These are phyloP conservation scores for Sisyra nigra DNA, from an alignment of 2,888 invertebrate species.

Conservation along the genomic window DNA sequence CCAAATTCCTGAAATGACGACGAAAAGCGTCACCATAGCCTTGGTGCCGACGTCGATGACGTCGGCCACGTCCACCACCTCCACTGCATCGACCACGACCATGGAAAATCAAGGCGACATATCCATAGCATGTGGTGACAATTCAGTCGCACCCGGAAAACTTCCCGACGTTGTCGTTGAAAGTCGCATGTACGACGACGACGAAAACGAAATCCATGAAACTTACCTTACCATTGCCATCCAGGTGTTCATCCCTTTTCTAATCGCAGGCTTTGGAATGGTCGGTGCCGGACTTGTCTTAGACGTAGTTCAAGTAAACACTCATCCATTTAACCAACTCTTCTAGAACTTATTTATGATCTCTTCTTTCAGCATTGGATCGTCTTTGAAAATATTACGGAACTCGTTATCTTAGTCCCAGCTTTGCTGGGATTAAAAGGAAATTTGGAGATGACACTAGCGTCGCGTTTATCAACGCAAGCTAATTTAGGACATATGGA, in stretches of 20 bases:
- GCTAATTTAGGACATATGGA: conserved; percentile 65
- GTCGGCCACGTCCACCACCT: not conserved
- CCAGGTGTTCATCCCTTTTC: conserved; percentile 54
- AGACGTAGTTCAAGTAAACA: conserved; percentile 48
- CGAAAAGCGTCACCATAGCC: not conserved
- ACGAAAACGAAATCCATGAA: conserved; percentile 29
- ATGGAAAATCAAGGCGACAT: not conserved
- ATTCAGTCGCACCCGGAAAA: conserved; percentile 20
- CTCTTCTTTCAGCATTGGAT: conserved; percentile 43
- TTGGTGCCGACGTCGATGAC: not conserved
- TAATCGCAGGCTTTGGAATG: conserved; percentile 64
- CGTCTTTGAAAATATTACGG: conserved; percentile 50
- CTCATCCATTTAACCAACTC: not conserved
- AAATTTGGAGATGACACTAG: conserved; percentile 70
- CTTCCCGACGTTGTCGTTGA: conserved; percentile 37
- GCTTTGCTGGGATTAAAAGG: conserved; percentile 66
- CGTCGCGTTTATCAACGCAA: conserved; percentile 63
- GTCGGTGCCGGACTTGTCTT: conserved; percentile 61
- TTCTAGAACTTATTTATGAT: not conserved
- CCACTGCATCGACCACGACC: not conserved
- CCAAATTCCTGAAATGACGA: not conserved
- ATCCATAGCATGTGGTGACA: conserved; percentile 21
- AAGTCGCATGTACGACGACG: conserved; percentile 27
- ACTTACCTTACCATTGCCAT: conserved; percentile 42
- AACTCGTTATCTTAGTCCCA: conserved; percentile 59